Evolutionary conservation across 1,140 invertebrate species (phyloP), one percentile per base, ranked within the genome.

Genomic region (Ceratosolen fusciceps): DNA sequence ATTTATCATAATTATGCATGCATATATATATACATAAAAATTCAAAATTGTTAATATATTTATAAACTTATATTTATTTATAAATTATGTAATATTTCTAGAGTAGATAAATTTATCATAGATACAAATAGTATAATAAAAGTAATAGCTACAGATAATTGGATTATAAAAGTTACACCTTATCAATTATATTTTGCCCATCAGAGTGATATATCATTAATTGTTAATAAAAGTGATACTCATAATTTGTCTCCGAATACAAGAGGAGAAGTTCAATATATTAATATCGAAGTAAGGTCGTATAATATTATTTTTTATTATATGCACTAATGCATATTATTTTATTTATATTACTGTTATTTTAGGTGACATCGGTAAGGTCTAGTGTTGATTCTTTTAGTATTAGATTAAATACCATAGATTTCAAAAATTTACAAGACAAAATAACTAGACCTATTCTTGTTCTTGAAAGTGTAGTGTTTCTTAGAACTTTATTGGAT

Each of bases 121-220:
- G 91, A 93, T 70, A 91, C 93, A 67, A 95, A 93, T 86, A 92
- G 93, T 5, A 91, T 95, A 34, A 93, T 91, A 70, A 93, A 93
- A 84, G 90, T 96, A 47, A 92, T 97, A 81, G 95, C 94, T 8
- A 97, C 96, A 1, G 94, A 96, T 84, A 96, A 94, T 82, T 98
- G 96, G 96, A 93, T 98, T n/a, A 93, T 98, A 34, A 96, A 96
- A 90, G 93, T 96, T 2, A 91, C 93, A 0, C 93, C 95, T 65
- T 96, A 97, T 85, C 93, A 88, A 83, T 85, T 97, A 0, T 90
- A 94, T 83, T 85, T 97, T 60, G 93, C 94, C 0, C 94, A 96
- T 86, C 96, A 97, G 87, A 93, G 90, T 85, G 95, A 97, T 87
- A 93, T 95, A 52, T 90, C 93, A 31, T 89, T 98, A 1, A 92